Conservation (phyloP, 1,140 invertebrate species). For the Physella acuta region DNA sequence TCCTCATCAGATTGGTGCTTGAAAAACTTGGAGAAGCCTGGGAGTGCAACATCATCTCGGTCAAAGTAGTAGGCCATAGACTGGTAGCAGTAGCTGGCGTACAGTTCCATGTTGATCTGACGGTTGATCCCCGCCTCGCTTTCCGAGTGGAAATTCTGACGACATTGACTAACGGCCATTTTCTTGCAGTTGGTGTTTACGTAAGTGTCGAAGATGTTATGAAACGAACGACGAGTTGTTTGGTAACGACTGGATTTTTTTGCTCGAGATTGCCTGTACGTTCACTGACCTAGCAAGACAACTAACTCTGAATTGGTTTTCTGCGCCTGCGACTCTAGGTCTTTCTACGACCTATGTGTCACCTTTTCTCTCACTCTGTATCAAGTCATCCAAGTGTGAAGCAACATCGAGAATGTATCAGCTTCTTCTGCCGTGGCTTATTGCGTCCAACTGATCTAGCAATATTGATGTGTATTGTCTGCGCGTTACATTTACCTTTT, state of each 20-base stretch:
- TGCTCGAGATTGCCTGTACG: conserved; percentile 40
- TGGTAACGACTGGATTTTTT: neutral
- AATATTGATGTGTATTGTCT: no score
- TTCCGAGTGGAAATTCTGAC: conserved; percentile 78
- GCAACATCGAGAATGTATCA: no score
- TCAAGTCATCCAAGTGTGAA: no score
- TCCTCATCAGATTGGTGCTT: conserved; percentile 75
- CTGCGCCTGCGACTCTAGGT: no score
- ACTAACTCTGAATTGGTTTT: no score
- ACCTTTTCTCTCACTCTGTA: no score
- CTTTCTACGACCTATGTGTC: no score
- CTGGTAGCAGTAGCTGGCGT: conserved; percentile 81
- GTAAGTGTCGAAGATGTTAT: neutral
- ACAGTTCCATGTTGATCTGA: conserved; percentile 87
- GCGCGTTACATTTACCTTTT: no score
- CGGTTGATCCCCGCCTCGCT: conserved; percentile 78
- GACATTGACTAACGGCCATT: conserved; percentile 52
- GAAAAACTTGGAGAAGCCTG: conserved; percentile 74
- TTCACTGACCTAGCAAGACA: conserved; percentile 52
- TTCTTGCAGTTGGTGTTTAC: neutral
- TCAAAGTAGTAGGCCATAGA: conserved; percentile 83
- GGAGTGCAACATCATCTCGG: conserved; percentile 76
- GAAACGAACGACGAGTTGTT: neutral
- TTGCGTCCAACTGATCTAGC: no score
- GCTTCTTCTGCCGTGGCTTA: no score